Conservation (phyloP, 2,797 vertebrate species). For the Bryconaethiops microstoma region DNA sequence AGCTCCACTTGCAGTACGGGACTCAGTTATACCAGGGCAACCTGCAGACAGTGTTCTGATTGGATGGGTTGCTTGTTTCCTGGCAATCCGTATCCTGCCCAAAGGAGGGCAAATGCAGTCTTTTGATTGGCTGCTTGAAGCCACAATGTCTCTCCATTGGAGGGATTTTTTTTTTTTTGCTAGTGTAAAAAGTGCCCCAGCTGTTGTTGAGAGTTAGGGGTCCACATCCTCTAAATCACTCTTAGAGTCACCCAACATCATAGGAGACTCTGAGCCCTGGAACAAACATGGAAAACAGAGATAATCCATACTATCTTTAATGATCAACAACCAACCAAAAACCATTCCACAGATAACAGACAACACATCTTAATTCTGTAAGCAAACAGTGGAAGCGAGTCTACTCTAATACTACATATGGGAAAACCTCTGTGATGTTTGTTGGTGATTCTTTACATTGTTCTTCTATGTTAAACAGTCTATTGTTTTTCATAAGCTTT, state of each 20-base stretch:
- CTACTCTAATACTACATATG: too few species aligned
- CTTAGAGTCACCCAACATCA: slow-evolving; percentile 97
- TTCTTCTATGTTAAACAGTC: too few species aligned
- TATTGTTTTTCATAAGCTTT: too few species aligned
- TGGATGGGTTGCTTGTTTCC: slow-evolving; percentile 59
- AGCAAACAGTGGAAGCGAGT: too few species aligned
- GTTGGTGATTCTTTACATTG: too few species aligned
- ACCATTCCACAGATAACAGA: neutral
- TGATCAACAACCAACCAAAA: neutral
- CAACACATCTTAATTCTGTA: neutral
- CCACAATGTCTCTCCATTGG: slow-evolving; percentile 65
- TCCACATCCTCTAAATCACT: slow-evolving; percentile 98
- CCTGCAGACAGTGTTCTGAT: slow-evolving; percentile 67
- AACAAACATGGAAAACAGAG: neutral
- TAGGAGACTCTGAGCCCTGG: slow-evolving; percentile 96
- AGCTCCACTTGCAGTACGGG: slow-evolving; percentile 44
- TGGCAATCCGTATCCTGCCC: slow-evolving; percentile 67
- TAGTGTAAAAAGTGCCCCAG: slow-evolving; percentile 43
- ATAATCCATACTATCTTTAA: neutral
- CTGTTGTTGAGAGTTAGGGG: slow-evolving; percentile 76
- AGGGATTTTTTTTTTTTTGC: slow-evolving; percentile 55
- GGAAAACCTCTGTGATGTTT: too few species aligned
- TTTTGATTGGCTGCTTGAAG: slow-evolving; percentile 67
- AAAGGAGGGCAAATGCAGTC: slow-evolving; percentile 73
- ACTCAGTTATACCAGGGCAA: slow-evolving; percentile 52